phyloP scores from a whole-genome alignment of 2,888 invertebrate species.

The Exephanes ischioxanthus region DNA sequence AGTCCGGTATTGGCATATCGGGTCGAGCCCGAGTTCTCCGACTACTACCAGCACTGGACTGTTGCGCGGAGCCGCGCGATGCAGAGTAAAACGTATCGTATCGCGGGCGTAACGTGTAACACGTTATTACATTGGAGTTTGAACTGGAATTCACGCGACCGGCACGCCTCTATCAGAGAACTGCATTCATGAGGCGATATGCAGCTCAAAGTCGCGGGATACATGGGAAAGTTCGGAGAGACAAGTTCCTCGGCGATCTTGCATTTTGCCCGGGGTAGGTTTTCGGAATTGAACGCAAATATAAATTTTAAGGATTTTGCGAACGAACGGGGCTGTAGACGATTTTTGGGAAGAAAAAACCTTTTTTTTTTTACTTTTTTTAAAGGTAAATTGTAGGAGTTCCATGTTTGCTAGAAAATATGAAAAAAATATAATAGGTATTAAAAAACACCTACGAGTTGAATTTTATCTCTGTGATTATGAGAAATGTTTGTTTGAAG shows the following conservation, averaged over 20 bases:
- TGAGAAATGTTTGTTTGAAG: not conserved
- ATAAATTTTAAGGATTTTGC: not conserved
- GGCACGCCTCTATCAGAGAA: constrained; percentile 63
- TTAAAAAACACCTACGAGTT: not conserved
- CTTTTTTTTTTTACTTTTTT: no score
- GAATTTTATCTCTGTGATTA: not conserved
- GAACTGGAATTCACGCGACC: constrained; percentile 14
- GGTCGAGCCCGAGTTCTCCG: not conserved
- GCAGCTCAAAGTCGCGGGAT: not conserved
- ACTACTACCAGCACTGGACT: constrained; percentile 11
- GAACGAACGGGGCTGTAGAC: not conserved
- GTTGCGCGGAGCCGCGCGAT: not conserved
- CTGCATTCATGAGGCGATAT: constrained; percentile 46
- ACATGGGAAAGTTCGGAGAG: not conserved
- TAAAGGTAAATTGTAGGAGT: no score
- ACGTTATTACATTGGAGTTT: constrained; percentile 17
- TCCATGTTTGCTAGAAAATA: not conserved
- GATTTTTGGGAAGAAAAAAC: not conserved
- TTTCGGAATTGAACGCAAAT: not conserved
- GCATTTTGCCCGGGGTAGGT: not conserved
- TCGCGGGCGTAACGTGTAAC: constrained; percentile 37
- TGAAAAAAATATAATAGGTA: not conserved
- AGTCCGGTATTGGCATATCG: constrained; percentile 22
- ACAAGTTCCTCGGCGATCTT: not conserved
- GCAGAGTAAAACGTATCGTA: constrained; percentile 21